phyloP scores from a whole-genome alignment of 2,888 invertebrate species.

The Calephelis perditalis region DNA sequence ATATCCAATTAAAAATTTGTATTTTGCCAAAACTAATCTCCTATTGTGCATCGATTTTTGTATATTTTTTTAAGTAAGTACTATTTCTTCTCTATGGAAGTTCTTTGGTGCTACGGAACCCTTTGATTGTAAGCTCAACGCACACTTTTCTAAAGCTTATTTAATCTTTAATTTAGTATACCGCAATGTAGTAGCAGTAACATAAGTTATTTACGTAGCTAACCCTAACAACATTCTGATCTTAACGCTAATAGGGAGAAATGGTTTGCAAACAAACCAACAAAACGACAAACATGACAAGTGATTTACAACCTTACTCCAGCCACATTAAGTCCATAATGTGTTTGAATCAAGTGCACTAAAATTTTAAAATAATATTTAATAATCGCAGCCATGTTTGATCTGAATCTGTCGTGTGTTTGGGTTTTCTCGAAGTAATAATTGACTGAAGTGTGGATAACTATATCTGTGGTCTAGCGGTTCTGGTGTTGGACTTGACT shows the following conservation, averaged over 20 bases:
- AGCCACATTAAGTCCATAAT: not conserved
- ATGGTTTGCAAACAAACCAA: slow-evolving; percentile 43
- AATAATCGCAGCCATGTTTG: slow-evolving; percentile 4
- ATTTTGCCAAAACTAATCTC: no score
- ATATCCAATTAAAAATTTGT: no score
- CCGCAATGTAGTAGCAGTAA: not conserved
- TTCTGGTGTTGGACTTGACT: no score
- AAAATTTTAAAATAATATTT: slow-evolving; percentile 11
- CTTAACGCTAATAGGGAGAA: slow-evolving; percentile 48
- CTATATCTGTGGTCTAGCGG: no score
- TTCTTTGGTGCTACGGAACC: no score
- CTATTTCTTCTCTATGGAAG: no score
- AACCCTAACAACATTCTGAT: slow-evolving; percentile 38
- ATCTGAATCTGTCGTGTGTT: slow-evolving; percentile 4
- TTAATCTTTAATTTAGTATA: no score
- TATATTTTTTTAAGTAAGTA: no score
- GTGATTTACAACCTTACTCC: not conserved
- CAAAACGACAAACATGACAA: not conserved
- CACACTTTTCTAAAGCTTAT: no score
- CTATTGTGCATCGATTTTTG: no score
- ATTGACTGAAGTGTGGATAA: not conserved
- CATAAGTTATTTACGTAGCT: slow-evolving; percentile 19
- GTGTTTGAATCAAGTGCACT: not conserved
- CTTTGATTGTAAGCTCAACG: no score
- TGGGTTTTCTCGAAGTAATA: slow-evolving; percentile 3